phyloP scores from a whole-genome alignment of 2,888 invertebrate species.

The Eurytoma adleriae region DNA sequence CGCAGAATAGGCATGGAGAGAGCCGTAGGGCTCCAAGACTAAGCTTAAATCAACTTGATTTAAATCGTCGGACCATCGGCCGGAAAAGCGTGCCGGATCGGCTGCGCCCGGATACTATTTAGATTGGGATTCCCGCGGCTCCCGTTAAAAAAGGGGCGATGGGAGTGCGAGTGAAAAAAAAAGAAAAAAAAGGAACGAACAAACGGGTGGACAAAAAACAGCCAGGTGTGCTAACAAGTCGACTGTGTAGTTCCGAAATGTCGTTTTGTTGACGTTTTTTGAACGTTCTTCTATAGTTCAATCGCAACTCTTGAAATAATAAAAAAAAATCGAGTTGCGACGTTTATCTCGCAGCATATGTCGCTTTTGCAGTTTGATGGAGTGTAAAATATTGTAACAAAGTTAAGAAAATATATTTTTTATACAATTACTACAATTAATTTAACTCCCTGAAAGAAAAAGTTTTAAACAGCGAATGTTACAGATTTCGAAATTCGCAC shows the following conservation, averaged over 20 bases:
- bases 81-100: slow-evolving; percentile 53
- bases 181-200: neutral
- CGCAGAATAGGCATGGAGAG: neutral
- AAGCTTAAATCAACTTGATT: slow-evolving; percentile 72
- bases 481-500: too few species aligned
- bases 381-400: neutral
- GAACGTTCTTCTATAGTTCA: neutral
- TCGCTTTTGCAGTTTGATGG: neutral
- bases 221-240: slow-evolving; percentile 16
- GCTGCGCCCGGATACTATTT: slow-evolving; percentile 43
- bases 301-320: slow-evolving; percentile 7
- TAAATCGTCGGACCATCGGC: slow-evolving; percentile 64
- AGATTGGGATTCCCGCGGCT: slow-evolving; percentile 56
- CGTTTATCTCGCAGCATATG: neutral
- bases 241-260: slow-evolving; percentile 27
- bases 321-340: neutral
- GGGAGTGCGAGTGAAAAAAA: slow-evolving; percentile 41
- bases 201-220: neutral
- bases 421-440: too few species aligned
- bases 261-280: slow-evolving; percentile 36
- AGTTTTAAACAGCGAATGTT: too few species aligned
- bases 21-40: slow-evolving; percentile 52
- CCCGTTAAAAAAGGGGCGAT: slow-evolving; percentile 58
- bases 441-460: too few species aligned
- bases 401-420: too few species aligned